These are phyloP conservation scores for Pristionchus japonicus DNA, from an alignment of 2,888 invertebrate species.

Conservation along the genomic window DNA sequence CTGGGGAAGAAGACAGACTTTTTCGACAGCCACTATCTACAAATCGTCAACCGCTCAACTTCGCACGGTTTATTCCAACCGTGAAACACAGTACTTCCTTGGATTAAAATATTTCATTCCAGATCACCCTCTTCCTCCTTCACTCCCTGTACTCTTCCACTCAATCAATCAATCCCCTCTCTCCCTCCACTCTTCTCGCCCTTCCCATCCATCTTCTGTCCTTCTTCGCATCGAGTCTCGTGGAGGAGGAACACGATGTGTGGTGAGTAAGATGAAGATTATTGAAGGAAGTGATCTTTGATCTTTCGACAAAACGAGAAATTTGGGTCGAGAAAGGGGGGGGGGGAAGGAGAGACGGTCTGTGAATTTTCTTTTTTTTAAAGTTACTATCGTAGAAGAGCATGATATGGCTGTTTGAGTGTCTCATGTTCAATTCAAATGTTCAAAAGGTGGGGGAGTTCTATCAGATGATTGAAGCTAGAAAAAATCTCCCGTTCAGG, in stretches of 20 bases:
- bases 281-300: not conserved
- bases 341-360: no score
- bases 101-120: not conserved
- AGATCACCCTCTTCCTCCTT: constrained; percentile 38
- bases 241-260: constrained; percentile 71
- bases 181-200: not conserved
- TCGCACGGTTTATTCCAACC: not conserved
- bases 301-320: not conserved
- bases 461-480: no score
- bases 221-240: constrained; percentile 64
- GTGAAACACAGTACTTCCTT: not conserved
- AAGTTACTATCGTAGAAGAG: no score
- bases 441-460: no score
- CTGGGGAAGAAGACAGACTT: no score
- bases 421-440: no score
- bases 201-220: constrained; percentile 46
- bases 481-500: constrained; percentile 24
- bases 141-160: not conserved
- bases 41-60: no score
- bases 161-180: not conserved
- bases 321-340: no score
- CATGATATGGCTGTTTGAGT: no score
- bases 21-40: no score
- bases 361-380: not conserved
- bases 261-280: constrained; percentile 57